These are phyloP conservation scores for Coreius guichenoti DNA, from an alignment of 2,797 vertebrate genomes.

Conservation along the genomic window DNA sequence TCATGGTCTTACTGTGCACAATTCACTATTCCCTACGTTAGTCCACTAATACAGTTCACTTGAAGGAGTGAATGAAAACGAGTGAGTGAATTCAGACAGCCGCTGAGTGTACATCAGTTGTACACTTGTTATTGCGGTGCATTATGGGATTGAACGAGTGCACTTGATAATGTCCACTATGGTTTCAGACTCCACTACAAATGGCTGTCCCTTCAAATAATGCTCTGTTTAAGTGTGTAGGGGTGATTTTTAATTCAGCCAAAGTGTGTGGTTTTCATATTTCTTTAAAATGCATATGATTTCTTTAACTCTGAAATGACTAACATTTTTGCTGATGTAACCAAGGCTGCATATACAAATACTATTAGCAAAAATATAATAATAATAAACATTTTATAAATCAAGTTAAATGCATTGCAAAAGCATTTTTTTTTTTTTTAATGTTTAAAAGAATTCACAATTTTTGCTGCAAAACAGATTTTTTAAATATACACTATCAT, in stretches of 20 bases:
- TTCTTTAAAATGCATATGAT: not conserved
- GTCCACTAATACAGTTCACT: no score
- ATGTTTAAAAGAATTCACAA: not conserved
- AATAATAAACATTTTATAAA: not conserved
- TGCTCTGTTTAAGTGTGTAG: no score
- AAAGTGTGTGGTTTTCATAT: conserved; percentile 3
- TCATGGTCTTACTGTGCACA: not conserved
- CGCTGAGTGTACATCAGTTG: no score
- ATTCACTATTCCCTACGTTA: not conserved
- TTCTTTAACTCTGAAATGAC: not conserved
- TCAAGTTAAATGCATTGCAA: not conserved
- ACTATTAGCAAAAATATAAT: not conserved
- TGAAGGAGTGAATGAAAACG: no score
- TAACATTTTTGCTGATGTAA: not conserved
- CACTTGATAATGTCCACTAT: no score
- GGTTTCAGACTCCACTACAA: no score
- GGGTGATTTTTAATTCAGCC: no score
- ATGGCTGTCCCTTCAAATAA: no score
- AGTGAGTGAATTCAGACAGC: no score
- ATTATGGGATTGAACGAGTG: no score
- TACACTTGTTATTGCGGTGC: no score
- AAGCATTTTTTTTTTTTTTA: not conserved
- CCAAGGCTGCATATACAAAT: not conserved
- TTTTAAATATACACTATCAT: not conserved
- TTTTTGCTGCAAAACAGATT: not conserved